Percentiles rank a stretch among this genome's conserved stretches.
Conservation (phyloP, 2,888 invertebrate species). For the Nasonovia ribisnigri region DNA sequence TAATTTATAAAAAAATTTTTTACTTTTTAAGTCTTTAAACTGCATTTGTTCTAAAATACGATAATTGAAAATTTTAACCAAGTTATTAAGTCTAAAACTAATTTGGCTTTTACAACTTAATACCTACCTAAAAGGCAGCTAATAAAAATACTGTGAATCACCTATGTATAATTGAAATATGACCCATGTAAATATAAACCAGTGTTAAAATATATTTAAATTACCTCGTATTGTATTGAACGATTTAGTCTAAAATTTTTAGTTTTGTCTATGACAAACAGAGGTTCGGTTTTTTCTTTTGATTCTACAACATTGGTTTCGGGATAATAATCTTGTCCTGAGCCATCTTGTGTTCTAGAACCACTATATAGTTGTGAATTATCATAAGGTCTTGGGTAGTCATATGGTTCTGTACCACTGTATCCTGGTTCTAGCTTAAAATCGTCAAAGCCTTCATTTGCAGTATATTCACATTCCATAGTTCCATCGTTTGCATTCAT, state of each 20-base stretch:
- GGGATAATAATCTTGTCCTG: neutral
- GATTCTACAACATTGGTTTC: neutral
- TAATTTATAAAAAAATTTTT: no score
- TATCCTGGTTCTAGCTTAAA: neutral
- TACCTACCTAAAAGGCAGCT: neutral
- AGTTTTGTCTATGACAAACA: constrained; percentile 47
- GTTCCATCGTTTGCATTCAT: neutral
- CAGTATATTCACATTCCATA: neutral
- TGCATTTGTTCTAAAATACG: neutral
- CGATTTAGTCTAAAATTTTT: neutral
- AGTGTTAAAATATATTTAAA: neutral
- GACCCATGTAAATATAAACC: neutral
- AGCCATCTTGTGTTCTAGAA: neutral
- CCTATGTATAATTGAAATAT: neutral
- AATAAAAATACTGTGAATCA: neutral
- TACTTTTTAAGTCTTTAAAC: no score
- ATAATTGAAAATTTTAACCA: neutral
- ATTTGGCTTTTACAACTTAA: neutral
- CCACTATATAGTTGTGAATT: neutral
- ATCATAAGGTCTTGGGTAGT: neutral
- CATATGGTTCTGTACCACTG: neutral
- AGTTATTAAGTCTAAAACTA: neutral
- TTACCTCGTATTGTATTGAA: constrained; percentile 7
- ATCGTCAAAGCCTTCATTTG: neutral
- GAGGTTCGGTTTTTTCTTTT: neutral